A percentile compares a stretch with the other conserved stretches of the same genome.
Conservation (phyloP, 1,140 invertebrate species). For the Tetramorium simillimum region DNA sequence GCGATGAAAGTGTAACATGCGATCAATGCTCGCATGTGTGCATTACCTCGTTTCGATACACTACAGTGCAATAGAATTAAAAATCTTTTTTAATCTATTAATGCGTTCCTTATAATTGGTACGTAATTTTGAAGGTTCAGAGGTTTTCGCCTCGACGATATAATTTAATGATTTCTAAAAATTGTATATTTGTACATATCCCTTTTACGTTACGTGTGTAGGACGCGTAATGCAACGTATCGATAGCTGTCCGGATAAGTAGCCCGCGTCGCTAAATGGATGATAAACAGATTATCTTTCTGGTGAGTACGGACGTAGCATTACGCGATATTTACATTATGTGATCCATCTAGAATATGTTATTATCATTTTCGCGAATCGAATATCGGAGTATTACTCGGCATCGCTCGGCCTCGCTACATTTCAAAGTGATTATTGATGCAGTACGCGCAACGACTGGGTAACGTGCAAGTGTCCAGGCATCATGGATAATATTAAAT, state of each 20-base stretch:
- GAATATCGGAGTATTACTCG: not conserved
- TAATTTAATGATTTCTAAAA: conserved; percentile 13
- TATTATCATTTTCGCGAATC: not conserved
- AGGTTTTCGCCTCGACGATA: too few species aligned
- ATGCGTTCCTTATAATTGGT: not conserved
- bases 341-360: conserved; percentile 17
- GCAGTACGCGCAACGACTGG: not conserved
- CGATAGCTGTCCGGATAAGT: not conserved
- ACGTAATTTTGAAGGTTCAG: not conserved
- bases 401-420: not conserved
- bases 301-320: conserved; percentile 1
- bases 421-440: conserved; percentile 5
- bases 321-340: conserved; percentile 34
- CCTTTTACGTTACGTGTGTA: not conserved
- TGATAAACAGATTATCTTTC: conserved; percentile 18
- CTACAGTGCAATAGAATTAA: not conserved
- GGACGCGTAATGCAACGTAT: not conserved
- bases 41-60: conserved; percentile 26
- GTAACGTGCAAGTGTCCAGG: not conserved
- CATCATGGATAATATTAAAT: conserved; percentile 16
- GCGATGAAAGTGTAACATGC: conserved; percentile 61
- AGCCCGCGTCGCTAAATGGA: not conserved
- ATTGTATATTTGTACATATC: not conserved
- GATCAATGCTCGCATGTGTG: conserved; percentile 13
- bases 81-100: not conserved